Evolutionary conservation across 2,113 vertebrate species (phyloP).

Genomic region (Hemicordylus capensis): DNA sequence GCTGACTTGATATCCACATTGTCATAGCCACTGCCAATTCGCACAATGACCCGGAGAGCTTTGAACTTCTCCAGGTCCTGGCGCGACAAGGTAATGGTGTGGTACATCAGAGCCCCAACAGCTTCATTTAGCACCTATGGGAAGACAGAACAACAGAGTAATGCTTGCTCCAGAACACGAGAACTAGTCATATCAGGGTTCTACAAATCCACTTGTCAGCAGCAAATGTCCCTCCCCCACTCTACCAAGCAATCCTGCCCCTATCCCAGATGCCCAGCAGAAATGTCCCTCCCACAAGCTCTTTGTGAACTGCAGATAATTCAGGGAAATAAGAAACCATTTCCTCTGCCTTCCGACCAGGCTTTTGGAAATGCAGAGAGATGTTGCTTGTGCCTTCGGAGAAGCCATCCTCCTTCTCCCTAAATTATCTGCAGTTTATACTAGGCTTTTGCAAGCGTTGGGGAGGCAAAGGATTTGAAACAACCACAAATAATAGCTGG

Average conservation of each 20-base stretch:
- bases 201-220: background rate
- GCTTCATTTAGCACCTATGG: slow-evolving; percentile 89
- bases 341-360: background rate
- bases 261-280: background rate
- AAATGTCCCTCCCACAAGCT: background rate
- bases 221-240: background rate
- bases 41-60: slow-evolving; percentile 88
- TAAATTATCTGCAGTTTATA: background rate
- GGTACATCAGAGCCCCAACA: slow-evolving; percentile 89
- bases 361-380: background rate
- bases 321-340: background rate
- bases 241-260: background rate
- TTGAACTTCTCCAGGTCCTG: slow-evolving; percentile 93
- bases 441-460: background rate
- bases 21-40: slow-evolving; percentile 90
- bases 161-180: slow-evolving; percentile 13
- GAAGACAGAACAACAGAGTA: slow-evolving; percentile 33
- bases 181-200: slow-evolving; percentile 13
- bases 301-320: background rate
- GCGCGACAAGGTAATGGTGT: slow-evolving; percentile 90
- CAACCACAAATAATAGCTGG: background rate
- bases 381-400: background rate
- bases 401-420: background rate
- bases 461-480: background rate
- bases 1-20: slow-evolving; percentile 91